Percentiles rank a stretch among this genome's conserved stretches.
phyloP scores from a whole-genome alignment of 2,888 invertebrate species.

The Perithous albicinctus region DNA sequence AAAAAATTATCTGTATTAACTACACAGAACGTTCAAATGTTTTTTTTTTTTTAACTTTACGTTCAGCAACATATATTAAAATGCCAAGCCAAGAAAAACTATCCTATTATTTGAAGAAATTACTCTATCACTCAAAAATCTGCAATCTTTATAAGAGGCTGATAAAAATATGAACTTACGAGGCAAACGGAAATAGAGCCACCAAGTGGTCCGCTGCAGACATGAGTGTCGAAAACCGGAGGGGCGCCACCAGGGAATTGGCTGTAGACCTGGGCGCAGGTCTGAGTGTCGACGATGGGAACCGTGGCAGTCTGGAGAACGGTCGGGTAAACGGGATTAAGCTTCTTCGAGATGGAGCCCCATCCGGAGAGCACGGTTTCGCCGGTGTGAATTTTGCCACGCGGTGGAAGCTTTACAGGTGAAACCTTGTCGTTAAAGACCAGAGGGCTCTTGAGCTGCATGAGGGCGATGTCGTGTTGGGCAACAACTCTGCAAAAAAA shows the following conservation, averaged over 20 bases:
- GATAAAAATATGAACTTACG: slow-evolving; percentile 69
- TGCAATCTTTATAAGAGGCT: not conserved
- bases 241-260: slow-evolving; percentile 36
- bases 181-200: slow-evolving; percentile 74
- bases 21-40: no score
- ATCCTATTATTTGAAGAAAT: no score
- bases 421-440: slow-evolving; percentile 86
- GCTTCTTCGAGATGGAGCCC: slow-evolving; percentile 84
- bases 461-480: slow-evolving; percentile 89
- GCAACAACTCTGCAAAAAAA: slow-evolving; percentile 82
- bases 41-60: no score
- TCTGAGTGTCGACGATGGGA: slow-evolving; percentile 70
- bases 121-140: no score
- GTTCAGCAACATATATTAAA: no score
- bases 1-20: no score
- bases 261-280: slow-evolving; percentile 64
- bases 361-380: slow-evolving; percentile 87
- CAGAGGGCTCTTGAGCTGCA: slow-evolving; percentile 86
- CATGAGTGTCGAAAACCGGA: slow-evolving; percentile 71
- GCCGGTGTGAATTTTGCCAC: slow-evolving; percentile 86
- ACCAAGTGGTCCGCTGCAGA: slow-evolving; percentile 72
- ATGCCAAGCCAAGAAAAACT: no score
- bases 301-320: slow-evolving; percentile 77
- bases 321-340: slow-evolving; percentile 68
- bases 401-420: slow-evolving; percentile 87